Percentiles rank a stretch among this genome's conserved stretches.
Evolutionary conservation across 2,113 vertebrate genomes (phyloP).

Genomic region (Lathamus discolor): DNA sequence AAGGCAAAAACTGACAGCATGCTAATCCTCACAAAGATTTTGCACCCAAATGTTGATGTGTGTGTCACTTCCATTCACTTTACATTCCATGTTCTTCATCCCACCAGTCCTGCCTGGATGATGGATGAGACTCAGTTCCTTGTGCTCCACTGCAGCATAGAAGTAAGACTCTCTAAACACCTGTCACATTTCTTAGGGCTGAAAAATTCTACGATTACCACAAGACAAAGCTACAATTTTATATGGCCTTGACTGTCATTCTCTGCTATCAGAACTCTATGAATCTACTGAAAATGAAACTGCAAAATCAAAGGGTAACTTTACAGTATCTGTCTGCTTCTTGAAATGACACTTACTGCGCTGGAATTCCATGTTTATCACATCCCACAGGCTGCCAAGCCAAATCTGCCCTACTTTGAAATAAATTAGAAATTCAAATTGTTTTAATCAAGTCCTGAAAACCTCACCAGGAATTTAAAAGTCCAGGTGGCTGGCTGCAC

Average conservation of each 20-base stretch:
- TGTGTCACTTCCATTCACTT: constrained; percentile 13
- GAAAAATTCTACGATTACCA: background rate
- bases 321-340: background rate
- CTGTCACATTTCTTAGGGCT: background rate
- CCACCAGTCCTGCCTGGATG: background rate
- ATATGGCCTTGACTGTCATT: background rate
- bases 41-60: background rate
- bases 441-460: background rate
- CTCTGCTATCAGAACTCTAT: background rate
- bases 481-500: background rate
- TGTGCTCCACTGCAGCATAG: background rate
- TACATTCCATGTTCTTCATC: background rate
- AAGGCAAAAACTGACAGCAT: constrained; percentile 21
- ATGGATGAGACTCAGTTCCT: background rate
- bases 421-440: constrained; percentile 54
- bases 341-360: background rate
- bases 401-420: constrained; percentile 46
- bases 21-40: background rate
- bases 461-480: background rate
- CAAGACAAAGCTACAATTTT: background rate
- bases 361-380: constrained; percentile 50
- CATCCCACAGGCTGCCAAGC: constrained; percentile 42
- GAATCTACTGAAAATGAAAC: background rate
- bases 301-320: background rate
- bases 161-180: background rate